Conservation (phyloP, 2,888 invertebrate species). For the Sminthurinus aureus region DNA sequence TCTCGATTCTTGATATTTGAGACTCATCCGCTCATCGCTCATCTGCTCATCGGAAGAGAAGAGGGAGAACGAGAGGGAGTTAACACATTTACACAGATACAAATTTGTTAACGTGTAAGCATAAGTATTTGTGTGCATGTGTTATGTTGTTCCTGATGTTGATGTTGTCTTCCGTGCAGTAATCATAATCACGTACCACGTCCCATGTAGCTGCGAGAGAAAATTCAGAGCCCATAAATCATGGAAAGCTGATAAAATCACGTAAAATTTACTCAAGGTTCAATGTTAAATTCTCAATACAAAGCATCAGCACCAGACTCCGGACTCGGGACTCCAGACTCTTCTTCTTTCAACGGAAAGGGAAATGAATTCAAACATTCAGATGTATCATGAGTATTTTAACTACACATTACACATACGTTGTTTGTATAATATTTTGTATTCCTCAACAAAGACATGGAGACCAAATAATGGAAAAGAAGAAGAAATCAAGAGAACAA, state of each 20-base stretch:
- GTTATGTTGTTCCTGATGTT: neutral
- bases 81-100: too few species aligned
- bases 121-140: neutral
- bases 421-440: too few species aligned
- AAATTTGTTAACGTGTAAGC: neutral
- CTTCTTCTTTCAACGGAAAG: neutral
- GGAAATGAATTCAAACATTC: neutral
- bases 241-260: slow-evolving; percentile 40
- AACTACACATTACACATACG: neutral
- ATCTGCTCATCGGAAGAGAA: neutral
- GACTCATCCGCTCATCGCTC: too few species aligned
- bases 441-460: too few species aligned
- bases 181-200: slow-evolving; percentile 33
- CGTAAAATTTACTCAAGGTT: neutral
- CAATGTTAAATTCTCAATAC: neutral
- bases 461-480: too few species aligned
- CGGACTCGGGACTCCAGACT: neutral
- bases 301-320: neutral
- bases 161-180: slow-evolving; percentile 1
- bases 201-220: slow-evolving; percentile 38
- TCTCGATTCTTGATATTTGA: too few species aligned
- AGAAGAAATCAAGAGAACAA: too few species aligned
- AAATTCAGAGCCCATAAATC: slow-evolving; percentile 47
- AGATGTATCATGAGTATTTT: too few species aligned
- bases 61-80: neutral